These are phyloP conservation scores for Babyrousa celebensis DNA, from an alignment of 2,797 vertebrate genomes.

Conservation along the genomic window DNA sequence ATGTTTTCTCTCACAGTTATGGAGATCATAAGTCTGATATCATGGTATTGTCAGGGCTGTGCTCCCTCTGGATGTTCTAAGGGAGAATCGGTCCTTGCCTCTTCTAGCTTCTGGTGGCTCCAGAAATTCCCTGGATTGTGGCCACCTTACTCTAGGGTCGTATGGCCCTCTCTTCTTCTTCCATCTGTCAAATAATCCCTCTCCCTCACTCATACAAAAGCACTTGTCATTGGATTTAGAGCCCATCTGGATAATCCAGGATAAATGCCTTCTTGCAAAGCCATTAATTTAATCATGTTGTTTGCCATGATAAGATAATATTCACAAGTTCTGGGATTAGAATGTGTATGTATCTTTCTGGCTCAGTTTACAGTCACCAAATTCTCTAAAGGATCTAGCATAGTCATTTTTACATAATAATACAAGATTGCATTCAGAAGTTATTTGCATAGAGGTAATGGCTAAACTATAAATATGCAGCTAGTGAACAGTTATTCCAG, in stretches of 20 bases:
- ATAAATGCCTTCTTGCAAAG: background rate
- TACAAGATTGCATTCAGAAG: background rate
- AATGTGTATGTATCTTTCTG: background rate
- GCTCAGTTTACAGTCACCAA: background rate
- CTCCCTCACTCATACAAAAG: background rate
- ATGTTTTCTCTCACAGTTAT: background rate
- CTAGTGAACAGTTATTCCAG: background rate
- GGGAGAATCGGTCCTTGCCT: background rate
- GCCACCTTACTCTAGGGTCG: background rate
- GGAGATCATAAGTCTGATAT: background rate
- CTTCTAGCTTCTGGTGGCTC: background rate
- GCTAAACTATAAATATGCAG: background rate
- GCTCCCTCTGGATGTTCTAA: background rate
- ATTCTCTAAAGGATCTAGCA: background rate
- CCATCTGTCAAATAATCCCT: background rate
- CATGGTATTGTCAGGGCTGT: background rate
- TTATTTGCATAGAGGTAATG: background rate
- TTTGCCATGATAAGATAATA: background rate
- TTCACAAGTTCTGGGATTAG: background rate
- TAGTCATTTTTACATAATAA: slow-evolving; percentile 32
- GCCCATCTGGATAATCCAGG: background rate
- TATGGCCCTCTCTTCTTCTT: background rate
- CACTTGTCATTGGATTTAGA: background rate
- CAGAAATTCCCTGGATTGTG: background rate
- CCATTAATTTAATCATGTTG: background rate